A percentile compares a stretch with the other conserved stretches of the same genome.
Conservation (phyloP, 2,113 vertebrate genomes). For the Arizona elegans region DNA sequence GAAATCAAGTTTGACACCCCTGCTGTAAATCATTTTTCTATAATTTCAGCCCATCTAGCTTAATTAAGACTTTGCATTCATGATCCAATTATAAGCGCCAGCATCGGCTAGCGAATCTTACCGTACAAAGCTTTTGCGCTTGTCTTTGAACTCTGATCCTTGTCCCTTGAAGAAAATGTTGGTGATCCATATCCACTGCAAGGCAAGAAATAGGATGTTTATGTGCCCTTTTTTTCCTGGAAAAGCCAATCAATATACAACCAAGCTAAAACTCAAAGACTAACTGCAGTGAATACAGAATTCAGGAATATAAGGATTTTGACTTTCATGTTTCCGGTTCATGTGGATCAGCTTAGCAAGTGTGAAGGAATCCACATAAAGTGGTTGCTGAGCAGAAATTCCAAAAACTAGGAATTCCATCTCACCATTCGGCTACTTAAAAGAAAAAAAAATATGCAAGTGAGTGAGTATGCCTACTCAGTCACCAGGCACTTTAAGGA, state of each 20-base stretch:
- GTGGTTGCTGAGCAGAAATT: not conserved
- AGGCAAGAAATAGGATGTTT: constrained; percentile 46
- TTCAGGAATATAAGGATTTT: not conserved
- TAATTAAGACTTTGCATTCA: constrained; percentile 6
- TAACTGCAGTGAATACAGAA: not conserved
- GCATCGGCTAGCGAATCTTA: constrained; percentile 41
- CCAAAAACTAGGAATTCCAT: not conserved
- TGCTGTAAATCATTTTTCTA: not conserved
- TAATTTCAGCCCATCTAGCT: not conserved
- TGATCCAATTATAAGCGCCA: not conserved
- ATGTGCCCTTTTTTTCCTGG: not conserved
- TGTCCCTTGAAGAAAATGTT: constrained; percentile 64
- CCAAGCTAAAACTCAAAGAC: not conserved
- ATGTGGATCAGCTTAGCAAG: not conserved
- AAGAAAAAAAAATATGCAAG: not conserved
- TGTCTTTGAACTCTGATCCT: constrained; percentile 69
- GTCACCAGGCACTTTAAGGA: not conserved
- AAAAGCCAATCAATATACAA: not conserved
- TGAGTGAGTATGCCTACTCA: not conserved
- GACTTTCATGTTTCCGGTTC: not conserved
- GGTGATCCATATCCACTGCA: constrained; percentile 76
- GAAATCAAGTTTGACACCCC: too few species aligned
- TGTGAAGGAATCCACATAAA: not conserved
- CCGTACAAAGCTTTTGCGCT: constrained; percentile 79
- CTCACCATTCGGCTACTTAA: not conserved